These are phyloP conservation scores for Andrena hattorfiana DNA, from an alignment of 2,888 invertebrate genomes.

Conservation along the genomic window DNA sequence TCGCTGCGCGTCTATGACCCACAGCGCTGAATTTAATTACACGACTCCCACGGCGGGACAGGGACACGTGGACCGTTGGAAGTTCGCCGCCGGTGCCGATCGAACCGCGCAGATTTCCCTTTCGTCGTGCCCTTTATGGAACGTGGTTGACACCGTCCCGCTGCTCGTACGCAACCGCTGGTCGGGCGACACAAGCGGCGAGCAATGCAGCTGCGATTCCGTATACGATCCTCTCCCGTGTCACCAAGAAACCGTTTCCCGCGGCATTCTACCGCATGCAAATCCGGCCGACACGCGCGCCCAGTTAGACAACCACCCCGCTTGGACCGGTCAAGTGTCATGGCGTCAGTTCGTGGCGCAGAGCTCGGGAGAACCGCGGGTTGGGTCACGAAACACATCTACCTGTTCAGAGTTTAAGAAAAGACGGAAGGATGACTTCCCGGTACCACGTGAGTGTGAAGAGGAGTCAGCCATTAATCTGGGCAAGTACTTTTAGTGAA, in stretches of 20 bases:
- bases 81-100: constrained; percentile 37
- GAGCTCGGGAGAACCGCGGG: neutral
- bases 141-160: constrained; percentile 32
- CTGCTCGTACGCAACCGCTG: constrained; percentile 27
- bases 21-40: constrained; percentile 43
- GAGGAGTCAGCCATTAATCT: neutral
- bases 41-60: constrained; percentile 18
- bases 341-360: neutral
- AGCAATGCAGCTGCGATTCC: constrained; percentile 50
- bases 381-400: neutral
- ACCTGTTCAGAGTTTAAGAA: neutral
- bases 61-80: constrained; percentile 34
- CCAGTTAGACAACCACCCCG: neutral
- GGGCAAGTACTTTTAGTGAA: neutral
- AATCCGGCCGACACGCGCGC: constrained; percentile 27
- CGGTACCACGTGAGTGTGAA: neutral
- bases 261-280: constrained; percentile 43
- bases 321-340: neutral
- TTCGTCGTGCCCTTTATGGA: constrained; percentile 52
- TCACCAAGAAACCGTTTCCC: constrained; percentile 48
- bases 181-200: constrained; percentile 2
- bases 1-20: neutral
- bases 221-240: constrained; percentile 31
- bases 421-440: neutral
- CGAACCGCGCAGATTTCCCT: constrained; percentile 57